phyloP scores from a whole-genome alignment of 2,797 vertebrate genomes.

The Melanotaenia maccullochi region DNA sequence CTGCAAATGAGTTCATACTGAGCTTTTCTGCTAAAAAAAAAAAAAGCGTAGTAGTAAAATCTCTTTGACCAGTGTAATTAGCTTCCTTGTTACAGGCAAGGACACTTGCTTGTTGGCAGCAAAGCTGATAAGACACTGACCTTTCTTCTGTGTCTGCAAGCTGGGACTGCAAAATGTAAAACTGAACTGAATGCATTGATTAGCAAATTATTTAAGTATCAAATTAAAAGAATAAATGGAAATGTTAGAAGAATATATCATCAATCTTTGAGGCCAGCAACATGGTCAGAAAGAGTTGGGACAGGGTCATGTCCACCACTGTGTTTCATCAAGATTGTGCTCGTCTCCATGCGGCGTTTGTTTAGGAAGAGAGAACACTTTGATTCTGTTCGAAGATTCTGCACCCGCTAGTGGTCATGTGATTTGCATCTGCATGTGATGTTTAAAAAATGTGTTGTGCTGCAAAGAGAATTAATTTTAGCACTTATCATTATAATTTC shows the following conservation, averaged over 20 bases:
- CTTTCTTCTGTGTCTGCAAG: conserved; percentile 3
- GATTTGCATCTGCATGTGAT: too few relatives aligned
- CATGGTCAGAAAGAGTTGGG: neutral
- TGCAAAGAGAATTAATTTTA: too few relatives aligned
- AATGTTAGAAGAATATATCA: neutral
- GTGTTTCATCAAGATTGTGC: too few relatives aligned
- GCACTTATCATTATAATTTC: too few relatives aligned
- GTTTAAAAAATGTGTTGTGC: too few relatives aligned
- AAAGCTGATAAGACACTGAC: conserved; percentile 8
- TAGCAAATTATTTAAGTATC: neutral
- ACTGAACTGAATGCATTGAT: neutral
- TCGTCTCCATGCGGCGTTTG: too few relatives aligned
- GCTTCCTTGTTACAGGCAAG: conserved; percentile 30
- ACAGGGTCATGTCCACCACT: too few relatives aligned
- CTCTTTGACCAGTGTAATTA: conserved; percentile 42
- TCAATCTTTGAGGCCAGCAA: neutral
- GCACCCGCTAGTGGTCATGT: too few relatives aligned
- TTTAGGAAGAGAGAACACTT: too few relatives aligned
- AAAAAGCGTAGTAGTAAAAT: neutral
- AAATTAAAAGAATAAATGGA: neutral
- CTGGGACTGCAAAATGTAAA: neutral
- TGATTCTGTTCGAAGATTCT: too few relatives aligned
- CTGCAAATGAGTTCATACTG: neutral
- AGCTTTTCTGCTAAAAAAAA: conserved; percentile 4
- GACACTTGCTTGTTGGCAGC: conserved; percentile 39